phyloP scores from a whole-genome alignment of 2,113 vertebrate species.

The Chaetorhynchus papuensis region DNA sequence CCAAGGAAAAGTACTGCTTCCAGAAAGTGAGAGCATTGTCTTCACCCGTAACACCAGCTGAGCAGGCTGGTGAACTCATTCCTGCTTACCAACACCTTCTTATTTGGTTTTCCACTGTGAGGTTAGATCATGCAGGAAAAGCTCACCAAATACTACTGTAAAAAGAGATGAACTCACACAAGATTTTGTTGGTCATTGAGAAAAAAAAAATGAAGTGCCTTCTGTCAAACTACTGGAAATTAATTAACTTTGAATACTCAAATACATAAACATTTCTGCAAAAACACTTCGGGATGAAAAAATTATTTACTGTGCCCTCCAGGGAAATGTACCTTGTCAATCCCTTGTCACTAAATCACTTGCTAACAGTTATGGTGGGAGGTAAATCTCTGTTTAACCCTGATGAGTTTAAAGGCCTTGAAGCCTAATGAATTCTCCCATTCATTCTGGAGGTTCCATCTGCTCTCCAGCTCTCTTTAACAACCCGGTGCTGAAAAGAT shows the following conservation, averaged over 20 bases:
- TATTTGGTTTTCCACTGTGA: slow-evolving; percentile 69
- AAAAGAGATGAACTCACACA: slow-evolving; percentile 71
- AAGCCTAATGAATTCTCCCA: slow-evolving; percentile 44
- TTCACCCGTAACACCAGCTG: neutral
- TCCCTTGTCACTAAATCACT: slow-evolving; percentile 54
- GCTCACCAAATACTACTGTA: slow-evolving; percentile 65
- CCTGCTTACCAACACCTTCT: slow-evolving; percentile 65
- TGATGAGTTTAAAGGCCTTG: slow-evolving; percentile 43
- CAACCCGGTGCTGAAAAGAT: slow-evolving; percentile 42
- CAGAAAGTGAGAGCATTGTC: neutral
- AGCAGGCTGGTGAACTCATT: slow-evolving; percentile 58
- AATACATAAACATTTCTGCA: slow-evolving; percentile 60
- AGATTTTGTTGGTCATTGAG: slow-evolving; percentile 55
- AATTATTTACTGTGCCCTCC: slow-evolving; percentile 41
- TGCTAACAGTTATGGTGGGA: slow-evolving; percentile 32
- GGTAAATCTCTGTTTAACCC: neutral
- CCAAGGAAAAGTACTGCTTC: neutral
- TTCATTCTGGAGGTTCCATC: slow-evolving; percentile 25
- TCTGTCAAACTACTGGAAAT: slow-evolving; percentile 67
- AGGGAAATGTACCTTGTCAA: slow-evolving; percentile 47
- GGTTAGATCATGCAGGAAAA: slow-evolving; percentile 73
- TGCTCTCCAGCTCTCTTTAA: neutral
- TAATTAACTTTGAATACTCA: slow-evolving; percentile 64
- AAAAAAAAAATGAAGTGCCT: neutral
- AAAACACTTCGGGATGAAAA: slow-evolving; percentile 38